These are phyloP conservation scores for Oreocharis arfaki DNA, from an alignment of 2,113 vertebrate species.

Conservation along the genomic window DNA sequence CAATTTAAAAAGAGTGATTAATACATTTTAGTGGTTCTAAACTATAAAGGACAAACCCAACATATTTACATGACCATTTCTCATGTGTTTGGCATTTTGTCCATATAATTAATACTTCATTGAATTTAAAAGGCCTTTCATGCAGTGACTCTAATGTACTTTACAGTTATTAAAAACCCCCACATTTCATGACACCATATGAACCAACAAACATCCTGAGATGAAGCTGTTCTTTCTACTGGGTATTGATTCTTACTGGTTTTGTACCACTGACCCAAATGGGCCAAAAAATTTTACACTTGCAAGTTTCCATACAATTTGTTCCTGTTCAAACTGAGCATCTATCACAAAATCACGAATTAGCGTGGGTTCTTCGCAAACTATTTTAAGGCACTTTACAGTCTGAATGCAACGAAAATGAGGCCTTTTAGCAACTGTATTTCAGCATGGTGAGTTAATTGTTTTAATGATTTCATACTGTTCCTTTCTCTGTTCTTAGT, in stretches of 20 bases:
- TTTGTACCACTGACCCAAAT: neutral
- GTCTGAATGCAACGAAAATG: neutral
- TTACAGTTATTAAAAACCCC: neutral
- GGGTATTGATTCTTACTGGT: neutral
- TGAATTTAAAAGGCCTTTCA: neutral
- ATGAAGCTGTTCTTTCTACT: neutral
- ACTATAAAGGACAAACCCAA: neutral
- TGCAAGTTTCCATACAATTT: neutral
- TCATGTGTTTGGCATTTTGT: neutral
- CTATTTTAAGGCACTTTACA: neutral
- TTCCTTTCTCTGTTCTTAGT: neutral
- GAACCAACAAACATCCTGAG: neutral
- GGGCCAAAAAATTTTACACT: neutral
- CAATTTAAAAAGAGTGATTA: neutral
- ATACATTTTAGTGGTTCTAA: neutral
- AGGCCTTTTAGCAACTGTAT: neutral
- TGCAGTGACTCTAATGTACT: neutral
- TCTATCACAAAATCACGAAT: neutral
- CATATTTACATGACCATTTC: neutral
- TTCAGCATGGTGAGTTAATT: slow-evolving; percentile 19
- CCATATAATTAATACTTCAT: neutral
- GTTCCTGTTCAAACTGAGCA: neutral
- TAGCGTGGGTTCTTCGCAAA: neutral
- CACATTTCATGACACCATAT: neutral
- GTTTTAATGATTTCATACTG: slow-evolving; percentile 37